These are phyloP conservation scores for Phoenicopterus ruber DNA, from an alignment of 2,113 vertebrate genomes.

Conservation along the genomic window DNA sequence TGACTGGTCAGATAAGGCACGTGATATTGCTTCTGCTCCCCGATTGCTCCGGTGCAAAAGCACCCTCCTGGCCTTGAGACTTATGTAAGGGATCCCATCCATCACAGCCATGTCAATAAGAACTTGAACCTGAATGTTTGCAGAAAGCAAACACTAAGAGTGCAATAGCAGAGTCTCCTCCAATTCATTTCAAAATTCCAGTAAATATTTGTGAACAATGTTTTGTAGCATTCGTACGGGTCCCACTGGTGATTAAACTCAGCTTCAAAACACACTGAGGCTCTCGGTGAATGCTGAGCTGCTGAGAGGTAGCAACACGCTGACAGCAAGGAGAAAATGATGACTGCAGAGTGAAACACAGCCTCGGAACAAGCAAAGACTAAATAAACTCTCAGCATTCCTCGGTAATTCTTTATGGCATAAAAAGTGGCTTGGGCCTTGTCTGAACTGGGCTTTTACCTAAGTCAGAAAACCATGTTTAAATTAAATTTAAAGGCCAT, in stretches of 20 bases:
- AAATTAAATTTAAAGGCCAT: constrained; percentile 39
- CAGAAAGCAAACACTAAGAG: background rate
- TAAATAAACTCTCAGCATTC: constrained; percentile 29
- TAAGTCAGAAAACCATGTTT: background rate
- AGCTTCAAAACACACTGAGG: background rate
- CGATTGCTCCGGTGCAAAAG: accelerated
- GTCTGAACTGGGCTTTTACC: constrained; percentile 23
- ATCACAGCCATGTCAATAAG: background rate
- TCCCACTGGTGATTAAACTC: background rate
- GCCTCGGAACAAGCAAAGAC: background rate
- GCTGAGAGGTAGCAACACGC: background rate
- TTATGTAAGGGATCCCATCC: background rate
- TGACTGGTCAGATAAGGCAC: background rate
- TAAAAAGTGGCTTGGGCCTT: background rate
- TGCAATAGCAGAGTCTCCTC: background rate
- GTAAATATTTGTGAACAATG: constrained; percentile 16
- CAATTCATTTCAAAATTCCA: background rate
- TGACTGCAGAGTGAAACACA: background rate
- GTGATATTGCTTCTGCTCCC: background rate
- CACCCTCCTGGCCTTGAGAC: background rate
- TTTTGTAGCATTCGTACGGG: background rate
- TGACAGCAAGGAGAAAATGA: background rate
- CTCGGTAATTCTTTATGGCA: background rate
- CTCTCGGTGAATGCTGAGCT: background rate
- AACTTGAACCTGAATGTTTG: constrained; percentile 39